Evolutionary conservation across 64 coral and sea anemone genomes (phyloP).

Genomic region (Stylophora pistillata): DNA sequence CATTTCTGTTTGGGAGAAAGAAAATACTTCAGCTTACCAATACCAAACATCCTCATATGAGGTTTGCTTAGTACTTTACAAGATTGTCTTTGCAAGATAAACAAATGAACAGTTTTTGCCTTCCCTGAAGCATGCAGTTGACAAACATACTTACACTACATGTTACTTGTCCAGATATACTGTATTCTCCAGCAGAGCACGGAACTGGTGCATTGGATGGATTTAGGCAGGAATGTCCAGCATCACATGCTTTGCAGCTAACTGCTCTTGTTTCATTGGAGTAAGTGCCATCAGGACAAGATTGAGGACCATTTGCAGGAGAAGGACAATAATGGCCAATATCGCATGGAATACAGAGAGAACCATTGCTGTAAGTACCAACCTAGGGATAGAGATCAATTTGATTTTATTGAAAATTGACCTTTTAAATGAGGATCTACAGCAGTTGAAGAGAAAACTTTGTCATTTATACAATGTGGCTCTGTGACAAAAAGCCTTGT

Average conservation of each 20-base stretch:
- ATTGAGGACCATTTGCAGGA: slow-evolving; percentile 64
- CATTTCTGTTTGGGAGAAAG: slow-evolving; percentile 69
- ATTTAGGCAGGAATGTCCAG: slow-evolving; percentile 79
- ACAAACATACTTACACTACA: slow-evolving; percentile 67
- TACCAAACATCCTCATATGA: too few relatives aligned
- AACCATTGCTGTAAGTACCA: slow-evolving; percentile 86
- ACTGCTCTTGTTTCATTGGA: slow-evolving; percentile 73
- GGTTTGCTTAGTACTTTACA: not conserved
- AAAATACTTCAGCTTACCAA: not conserved
- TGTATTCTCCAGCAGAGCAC: slow-evolving; percentile 83
- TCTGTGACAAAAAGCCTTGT: not conserved
- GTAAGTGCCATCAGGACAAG: slow-evolving; percentile 76
- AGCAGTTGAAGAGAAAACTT: too few relatives aligned
- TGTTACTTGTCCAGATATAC: slow-evolving; percentile 86
- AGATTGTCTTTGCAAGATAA: not conserved
- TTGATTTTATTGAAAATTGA: not conserved
- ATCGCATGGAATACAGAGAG: slow-evolving; percentile 75
- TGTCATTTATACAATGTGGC: not conserved
- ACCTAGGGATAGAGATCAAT: slow-evolving; percentile 36
- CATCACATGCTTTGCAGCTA: slow-evolving; percentile 70
- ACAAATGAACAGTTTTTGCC: not conserved
- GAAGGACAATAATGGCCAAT: slow-evolving; percentile 84
- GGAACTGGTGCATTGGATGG: slow-evolving; percentile 58
- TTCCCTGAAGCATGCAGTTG: not conserved
- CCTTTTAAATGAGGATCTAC: not conserved